A percentile compares a stretch with the other conserved stretches of the same genome.
These are phyloP conservation scores for Cyphomyrus plagiostoma DNA, from an alignment of 2,113 vertebrate genomes.

Conservation along the genomic window DNA sequence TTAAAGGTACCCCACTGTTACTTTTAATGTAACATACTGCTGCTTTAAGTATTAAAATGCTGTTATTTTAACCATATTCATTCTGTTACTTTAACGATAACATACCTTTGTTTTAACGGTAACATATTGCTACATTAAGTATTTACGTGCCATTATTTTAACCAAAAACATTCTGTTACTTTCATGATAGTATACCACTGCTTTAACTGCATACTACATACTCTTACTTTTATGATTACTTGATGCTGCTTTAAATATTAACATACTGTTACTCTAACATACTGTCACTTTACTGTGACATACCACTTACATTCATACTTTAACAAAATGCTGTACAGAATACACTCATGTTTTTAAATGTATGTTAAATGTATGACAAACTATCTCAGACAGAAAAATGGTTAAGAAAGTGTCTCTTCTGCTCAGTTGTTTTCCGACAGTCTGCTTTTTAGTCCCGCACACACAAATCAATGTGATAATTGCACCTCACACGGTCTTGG, in stretches of 20 bases:
- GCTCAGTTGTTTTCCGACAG: constrained; percentile 12
- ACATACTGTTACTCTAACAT: not conserved
- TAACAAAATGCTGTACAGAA: not conserved
- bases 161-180: not conserved
- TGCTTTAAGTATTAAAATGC: not conserved
- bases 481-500: constrained; percentile 42
- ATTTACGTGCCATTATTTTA: too few species aligned
- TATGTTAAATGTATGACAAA: not conserved
- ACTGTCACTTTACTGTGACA: not conserved
- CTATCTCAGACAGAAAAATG: not conserved
- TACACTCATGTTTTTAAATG: not conserved
- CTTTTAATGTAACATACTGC: not conserved
- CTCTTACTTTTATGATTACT: too few species aligned
- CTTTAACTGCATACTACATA: not conserved
- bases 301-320: not conserved
- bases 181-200: not conserved
- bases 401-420: constrained; percentile 31
- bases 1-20: not conserved
- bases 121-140: not conserved
- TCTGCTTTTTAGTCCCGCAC: constrained; percentile 16
- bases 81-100: not conserved
- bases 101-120: not conserved
- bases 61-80: not conserved
- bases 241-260: not conserved
- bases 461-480: constrained; percentile 57